Percentiles rank a stretch among this genome's conserved stretches.
Evolutionary conservation across 1,140 invertebrate species (phyloP).

Genomic region (Chlorops oryzae): DNA sequence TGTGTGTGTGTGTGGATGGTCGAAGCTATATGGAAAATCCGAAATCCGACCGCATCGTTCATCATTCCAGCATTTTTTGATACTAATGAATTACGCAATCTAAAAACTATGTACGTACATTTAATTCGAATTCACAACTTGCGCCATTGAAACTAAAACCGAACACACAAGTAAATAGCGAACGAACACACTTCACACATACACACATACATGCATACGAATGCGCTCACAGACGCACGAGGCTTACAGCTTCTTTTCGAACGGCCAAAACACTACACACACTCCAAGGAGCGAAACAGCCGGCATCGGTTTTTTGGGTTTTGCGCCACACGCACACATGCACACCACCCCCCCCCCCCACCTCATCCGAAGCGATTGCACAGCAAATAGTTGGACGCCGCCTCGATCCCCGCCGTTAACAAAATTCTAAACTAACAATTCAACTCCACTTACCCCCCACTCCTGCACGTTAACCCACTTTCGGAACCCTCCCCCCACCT

Average conservation of each 20-base stretch:
- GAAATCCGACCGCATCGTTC: slow-evolving; percentile 46
- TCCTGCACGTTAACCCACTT: too few species aligned
- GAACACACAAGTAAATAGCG: too few species aligned
- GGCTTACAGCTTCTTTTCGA: too few species aligned
- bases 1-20: too few species aligned
- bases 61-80: slow-evolving; percentile 30
- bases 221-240: slow-evolving; percentile 9
- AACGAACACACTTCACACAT: too few species aligned
- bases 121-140: slow-evolving; percentile 46
- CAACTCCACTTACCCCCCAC: background rate
- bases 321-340: slow-evolving; percentile 24
- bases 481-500: too few species aligned
- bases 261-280: too few species aligned
- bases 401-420: slow-evolving; percentile 21
- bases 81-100: slow-evolving; percentile 48
- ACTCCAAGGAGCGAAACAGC: too few species aligned
- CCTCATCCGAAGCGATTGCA: slow-evolving; percentile 11
- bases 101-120: slow-evolving; percentile 47
- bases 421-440: background rate
- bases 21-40: too few species aligned
- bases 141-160: slow-evolving; percentile 46
- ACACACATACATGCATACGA: slow-evolving; percentile 21
- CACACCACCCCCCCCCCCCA: background rate
- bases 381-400: slow-evolving; percentile 15
- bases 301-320: too few species aligned